Evolutionary conservation across 2,113 vertebrate genomes (phyloP).

Genomic region (Dicrurus megarhynchus): DNA sequence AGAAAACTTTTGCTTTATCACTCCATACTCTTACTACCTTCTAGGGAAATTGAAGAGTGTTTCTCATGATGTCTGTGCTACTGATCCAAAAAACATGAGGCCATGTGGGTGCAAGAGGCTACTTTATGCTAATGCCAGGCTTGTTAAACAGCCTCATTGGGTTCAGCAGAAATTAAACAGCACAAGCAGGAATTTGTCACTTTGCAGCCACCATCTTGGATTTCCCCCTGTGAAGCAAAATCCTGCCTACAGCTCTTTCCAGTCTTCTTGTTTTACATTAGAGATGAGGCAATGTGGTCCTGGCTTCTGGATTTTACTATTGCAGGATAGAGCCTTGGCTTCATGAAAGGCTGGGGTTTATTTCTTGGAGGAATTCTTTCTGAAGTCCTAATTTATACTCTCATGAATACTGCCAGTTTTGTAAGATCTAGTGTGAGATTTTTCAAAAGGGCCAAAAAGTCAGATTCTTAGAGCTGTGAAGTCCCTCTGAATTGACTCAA

Average conservation of each 20-base stretch:
- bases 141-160: background rate
- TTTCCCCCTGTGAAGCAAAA: background rate
- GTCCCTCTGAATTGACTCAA: background rate
- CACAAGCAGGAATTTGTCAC: background rate
- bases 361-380: background rate
- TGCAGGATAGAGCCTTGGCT: background rate
- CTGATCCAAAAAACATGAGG: background rate
- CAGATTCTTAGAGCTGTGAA: background rate
- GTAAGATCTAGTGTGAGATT: background rate
- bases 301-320: background rate
- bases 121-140: background rate
- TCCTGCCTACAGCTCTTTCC: background rate
- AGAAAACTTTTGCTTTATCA: background rate
- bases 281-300: background rate
- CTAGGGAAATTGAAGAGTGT: background rate
- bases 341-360: background rate
- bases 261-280: background rate
- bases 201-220: background rate
- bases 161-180: background rate
- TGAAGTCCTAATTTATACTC: constrained; percentile 2
- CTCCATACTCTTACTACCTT: background rate
- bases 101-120: background rate
- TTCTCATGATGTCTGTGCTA: background rate
- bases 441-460: background rate
- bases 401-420: background rate